Evolutionary conservation across 1,140 invertebrate genomes (phyloP).

Genomic region (Hetaerina americana): DNA sequence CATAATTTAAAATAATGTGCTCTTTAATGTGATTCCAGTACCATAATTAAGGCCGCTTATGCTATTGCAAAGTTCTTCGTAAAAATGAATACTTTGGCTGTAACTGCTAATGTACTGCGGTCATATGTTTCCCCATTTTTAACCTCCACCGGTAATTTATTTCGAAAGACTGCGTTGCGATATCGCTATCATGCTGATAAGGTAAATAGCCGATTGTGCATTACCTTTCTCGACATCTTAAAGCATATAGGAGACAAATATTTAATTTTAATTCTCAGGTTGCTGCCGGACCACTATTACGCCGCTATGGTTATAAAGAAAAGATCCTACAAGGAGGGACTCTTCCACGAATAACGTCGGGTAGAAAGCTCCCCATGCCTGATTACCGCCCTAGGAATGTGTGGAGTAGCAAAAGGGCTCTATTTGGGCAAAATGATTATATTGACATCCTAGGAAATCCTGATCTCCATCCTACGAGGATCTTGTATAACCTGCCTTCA

Average conservation of each 20-base stretch:
- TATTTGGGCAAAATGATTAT: conserved; percentile 94
- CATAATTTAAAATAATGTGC: too few relatives aligned
- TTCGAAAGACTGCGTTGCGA: conserved; percentile 21
- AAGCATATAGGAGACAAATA: too few relatives aligned
- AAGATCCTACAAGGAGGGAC: conserved; percentile 47
- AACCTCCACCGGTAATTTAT: background rate
- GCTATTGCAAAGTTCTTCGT: background rate
- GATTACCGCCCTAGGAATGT: conserved; percentile 53
- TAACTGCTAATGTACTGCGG: background rate
- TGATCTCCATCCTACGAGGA: conserved; percentile 60
- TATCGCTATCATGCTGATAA: conserved; percentile 56
- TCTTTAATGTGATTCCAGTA: too few relatives aligned
- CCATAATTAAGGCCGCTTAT: too few relatives aligned
- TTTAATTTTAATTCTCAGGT: background rate
- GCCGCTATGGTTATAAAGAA: conserved; percentile 57
- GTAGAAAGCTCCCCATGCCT: conserved; percentile 41
- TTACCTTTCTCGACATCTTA: background rate
- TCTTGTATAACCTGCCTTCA: conserved; percentile 67
- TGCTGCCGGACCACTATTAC: conserved; percentile 39
- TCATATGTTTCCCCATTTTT: background rate
- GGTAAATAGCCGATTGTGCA: conserved; percentile 17
- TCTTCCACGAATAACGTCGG: conserved; percentile 41
- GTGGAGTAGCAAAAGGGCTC: conserved; percentile 61
- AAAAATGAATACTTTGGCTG: background rate
- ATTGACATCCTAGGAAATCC: conserved; percentile 86